Base-by-base conservation (phyloP, 2,888 invertebrate species). In the Tachina lurida region DNA sequence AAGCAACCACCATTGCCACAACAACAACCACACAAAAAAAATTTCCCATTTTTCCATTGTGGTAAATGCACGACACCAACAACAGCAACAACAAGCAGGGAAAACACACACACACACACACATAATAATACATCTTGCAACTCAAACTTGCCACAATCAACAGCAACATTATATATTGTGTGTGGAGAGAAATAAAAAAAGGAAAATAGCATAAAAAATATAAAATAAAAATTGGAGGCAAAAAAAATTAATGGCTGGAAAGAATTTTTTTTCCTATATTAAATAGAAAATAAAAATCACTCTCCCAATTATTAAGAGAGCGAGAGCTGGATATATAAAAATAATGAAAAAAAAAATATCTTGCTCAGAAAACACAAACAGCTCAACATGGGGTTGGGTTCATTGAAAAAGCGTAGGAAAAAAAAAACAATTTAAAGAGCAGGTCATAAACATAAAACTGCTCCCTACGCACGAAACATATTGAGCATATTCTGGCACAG, bases 1-100 rank as follows among this genome's bases (percentile, higher is more conserved):
- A 90, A 89, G 89, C 91, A 91, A 91, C 91, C 91, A 91, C 91
- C 91, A 91, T 90, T 91, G 91, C 91, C 90, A 87, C 91, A 91
- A 88, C 91, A 91, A 90, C 91, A 91, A 92, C 92, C 92, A 92
- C 92, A 91, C 91, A 91, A 91, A 88, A 91, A 31, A 92, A 91
- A 92, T 91, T 91, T 92, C 91, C 91, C 92, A 91, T 92, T 91
- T 92, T 92, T 92, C 91, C 90, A 91, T 90, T 90, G 91, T 89
- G 91, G 91, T 90, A 88, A 88, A 89, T 88, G 88, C 87, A 88
- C 88, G 88, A 89, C 77, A 87, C 81, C 86, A 84, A 84, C 81
- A 84, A 80, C 75, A 52, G 73, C 79, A 43, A 41, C 71, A 65
- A 52, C 81, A 68, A 63, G 77, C 74, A 81, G 84, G 76, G 79